A percentile compares a stretch with the other conserved stretches of the same genome.
Evolutionary conservation across 2,797 vertebrate genomes (phyloP).

Genomic region (Danio tinwini): DNA sequence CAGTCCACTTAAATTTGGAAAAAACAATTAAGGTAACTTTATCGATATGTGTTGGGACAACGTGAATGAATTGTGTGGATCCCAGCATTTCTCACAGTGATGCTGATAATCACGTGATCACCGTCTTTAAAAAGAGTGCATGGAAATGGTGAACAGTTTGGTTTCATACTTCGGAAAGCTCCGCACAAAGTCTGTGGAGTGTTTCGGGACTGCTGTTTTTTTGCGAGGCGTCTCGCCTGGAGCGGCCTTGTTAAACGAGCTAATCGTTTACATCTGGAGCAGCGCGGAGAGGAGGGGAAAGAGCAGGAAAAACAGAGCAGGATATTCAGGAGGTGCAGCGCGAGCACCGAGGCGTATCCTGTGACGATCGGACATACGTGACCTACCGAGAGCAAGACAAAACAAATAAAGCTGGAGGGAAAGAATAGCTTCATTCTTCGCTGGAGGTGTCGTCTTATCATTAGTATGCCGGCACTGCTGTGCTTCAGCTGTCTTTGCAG

Average conservation of each 20-base stretch:
- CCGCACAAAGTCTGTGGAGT: slow-evolving; percentile 4
- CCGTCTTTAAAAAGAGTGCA: too few species aligned
- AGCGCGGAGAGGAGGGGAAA: neutral
- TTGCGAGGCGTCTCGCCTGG: slow-evolving; percentile 40
- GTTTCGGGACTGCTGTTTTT: slow-evolving; percentile 48
- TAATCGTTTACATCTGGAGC: slow-evolving; percentile 56
- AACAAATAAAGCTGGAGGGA: slow-evolving; percentile 12
- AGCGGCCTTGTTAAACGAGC: slow-evolving; percentile 45
- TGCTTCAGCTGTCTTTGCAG: slow-evolving; percentile 22
- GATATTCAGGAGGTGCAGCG: slow-evolving; percentile 39
- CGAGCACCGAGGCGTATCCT: slow-evolving; percentile 29
- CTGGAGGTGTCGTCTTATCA: slow-evolving; percentile 30
- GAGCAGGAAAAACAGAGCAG: slow-evolving; percentile 32
- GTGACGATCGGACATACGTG: slow-evolving; percentile 18
- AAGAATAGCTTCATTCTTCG: slow-evolving; percentile 28
- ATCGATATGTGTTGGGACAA: too few species aligned
- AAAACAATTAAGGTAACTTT: too few species aligned
- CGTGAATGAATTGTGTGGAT: too few species aligned
- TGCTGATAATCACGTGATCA: too few species aligned
- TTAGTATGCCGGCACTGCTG: slow-evolving; percentile 24
- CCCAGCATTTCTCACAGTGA: too few species aligned
- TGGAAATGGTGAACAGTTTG: slow-evolving; percentile 36
- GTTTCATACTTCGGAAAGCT: slow-evolving; percentile 16
- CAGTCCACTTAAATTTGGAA: too few species aligned
- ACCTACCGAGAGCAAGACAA: slow-evolving; percentile 25